These are phyloP conservation scores for Eupithecia tripunctaria DNA, from an alignment of 2,888 invertebrate species.

Conservation along the genomic window DNA sequence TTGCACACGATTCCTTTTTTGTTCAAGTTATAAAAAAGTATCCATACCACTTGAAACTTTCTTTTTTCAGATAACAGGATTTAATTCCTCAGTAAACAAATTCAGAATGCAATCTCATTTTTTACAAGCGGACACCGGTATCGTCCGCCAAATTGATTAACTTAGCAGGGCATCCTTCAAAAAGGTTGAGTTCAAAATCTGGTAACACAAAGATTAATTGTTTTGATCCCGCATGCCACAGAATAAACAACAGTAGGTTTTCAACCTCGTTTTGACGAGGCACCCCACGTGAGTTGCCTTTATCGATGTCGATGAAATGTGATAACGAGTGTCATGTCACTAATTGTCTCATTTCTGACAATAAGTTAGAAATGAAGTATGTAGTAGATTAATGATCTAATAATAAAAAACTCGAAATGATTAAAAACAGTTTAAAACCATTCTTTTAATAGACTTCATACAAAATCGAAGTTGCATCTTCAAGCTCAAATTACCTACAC, in stretches of 20 bases:
- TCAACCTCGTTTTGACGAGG: conserved; percentile 47
- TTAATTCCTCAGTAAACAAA: conserved; percentile 51
- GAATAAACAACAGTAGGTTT: conserved; percentile 16
- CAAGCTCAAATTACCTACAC: conserved; percentile 27
- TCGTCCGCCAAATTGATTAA: conserved; percentile 76
- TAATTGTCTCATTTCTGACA: not conserved
- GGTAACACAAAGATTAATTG: conserved; percentile 78
- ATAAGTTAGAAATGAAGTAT: not conserved
- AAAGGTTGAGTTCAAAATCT: conserved; percentile 67
- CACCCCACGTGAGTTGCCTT: conserved; percentile 50
- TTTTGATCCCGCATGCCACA: conserved; percentile 67
- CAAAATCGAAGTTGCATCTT: conserved; percentile 30
- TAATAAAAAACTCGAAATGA: not conserved
- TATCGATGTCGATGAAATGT: conserved; percentile 50
- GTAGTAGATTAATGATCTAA: not conserved
- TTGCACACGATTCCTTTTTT: not conserved
- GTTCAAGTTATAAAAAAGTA: not conserved
- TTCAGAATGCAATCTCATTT: conserved; percentile 52
- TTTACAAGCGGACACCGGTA: conserved; percentile 55
- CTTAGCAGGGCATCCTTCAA: conserved; percentile 59
- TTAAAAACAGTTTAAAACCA: not conserved
- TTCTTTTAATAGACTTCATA: conserved; percentile 21
- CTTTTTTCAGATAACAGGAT: conserved; percentile 18
- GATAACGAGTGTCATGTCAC: conserved; percentile 42
- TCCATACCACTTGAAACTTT: not conserved